Evolutionary conservation across 2,888 invertebrate species (phyloP), one percentile per base, ranked within the genome.

Genomic region (Anarsia innoxiella): DNA sequence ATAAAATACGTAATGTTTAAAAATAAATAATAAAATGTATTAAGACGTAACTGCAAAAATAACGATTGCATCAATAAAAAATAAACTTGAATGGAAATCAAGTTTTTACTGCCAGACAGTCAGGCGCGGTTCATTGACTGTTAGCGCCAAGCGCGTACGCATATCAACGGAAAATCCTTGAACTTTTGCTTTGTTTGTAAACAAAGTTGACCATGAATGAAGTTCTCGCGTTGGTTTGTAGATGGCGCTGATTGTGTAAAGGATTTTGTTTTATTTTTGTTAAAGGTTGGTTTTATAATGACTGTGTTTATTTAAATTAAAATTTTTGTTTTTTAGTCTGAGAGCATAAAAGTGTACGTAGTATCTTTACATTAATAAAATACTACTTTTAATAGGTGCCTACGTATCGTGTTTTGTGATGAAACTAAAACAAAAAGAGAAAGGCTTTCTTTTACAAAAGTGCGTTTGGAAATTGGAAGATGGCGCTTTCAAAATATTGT

Each of bases 161-260:
- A 27, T 19, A 36, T 35, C 37, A 30, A 55, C 55, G 61, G 56
- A 33, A 39, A 46, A 56, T 37, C 67, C 70, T 71, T 68, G 69
- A 69, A 69, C 69, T 63, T 56, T 49, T 55, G 34, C 44, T 59
- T 45, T 47, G 44, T 53, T 55, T 54, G 66, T 73, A 75, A 74
- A 78, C 72, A 76, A 71, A 73, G 45, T 28, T 66, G 73, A 51
- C 75, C 72, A 23, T 77, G 76, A 61, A 53, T 36, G 36, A 56
- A 63, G 65, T 80, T 68, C 44, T 0, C 1, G 0, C 2, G 4
- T 1, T 1, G 3, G 1, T 1, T 5, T 30, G 53, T 37, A 80
- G 82, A 71, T 76, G 75, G 73, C 74, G 64, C n/a, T n/a, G n/a
- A n/a, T n/a, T n/a, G n/a, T n/a, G n/a, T n/a, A n/a, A n/a, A n/a